Percentiles rank a stretch among this genome's conserved stretches.
Conservation (phyloP, 2,113 vertebrate species). For the Mugil cephalus region DNA sequence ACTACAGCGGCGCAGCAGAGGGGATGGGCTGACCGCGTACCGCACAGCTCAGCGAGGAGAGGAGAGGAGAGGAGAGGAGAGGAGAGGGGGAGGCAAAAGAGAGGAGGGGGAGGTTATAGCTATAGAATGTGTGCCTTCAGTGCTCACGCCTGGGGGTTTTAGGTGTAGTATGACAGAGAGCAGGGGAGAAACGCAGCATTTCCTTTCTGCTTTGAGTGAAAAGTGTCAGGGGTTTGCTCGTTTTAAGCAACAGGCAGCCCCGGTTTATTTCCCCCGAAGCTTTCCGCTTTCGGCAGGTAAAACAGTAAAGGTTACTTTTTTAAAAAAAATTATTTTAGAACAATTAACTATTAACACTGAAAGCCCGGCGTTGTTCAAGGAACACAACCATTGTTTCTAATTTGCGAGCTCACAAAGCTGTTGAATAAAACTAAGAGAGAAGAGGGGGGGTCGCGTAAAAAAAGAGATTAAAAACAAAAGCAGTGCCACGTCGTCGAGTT, state of each 20-base stretch:
- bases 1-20: conserved; percentile 70
- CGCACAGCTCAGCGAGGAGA: conserved; percentile 47
- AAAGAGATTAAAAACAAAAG: too few species aligned
- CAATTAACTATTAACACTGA: too few species aligned
- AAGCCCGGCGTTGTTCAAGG: too few species aligned
- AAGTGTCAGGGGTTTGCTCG: neutral
- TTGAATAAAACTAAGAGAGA: too few species aligned
- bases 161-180: neutral
- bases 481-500: too few species aligned
- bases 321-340: too few species aligned
- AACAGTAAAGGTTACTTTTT: too few species aligned
- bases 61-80: neutral
- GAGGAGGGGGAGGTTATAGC: neutral
- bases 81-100: neutral
- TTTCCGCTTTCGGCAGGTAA: neutral
- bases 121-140: conserved; percentile 58
- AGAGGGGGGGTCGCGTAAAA: too few species aligned
- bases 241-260: neutral
- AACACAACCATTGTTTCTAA: too few species aligned
- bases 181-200: neutral
- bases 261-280: neutral
- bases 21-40: conserved; percentile 55
- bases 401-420: too few species aligned
- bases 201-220: neutral
- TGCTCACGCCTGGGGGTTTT: conserved; percentile 2